Percentiles rank a stretch among this genome's conserved stretches.
Conservation (phyloP, 2,797 vertebrate genomes). For the Spatula versicolor region DNA sequence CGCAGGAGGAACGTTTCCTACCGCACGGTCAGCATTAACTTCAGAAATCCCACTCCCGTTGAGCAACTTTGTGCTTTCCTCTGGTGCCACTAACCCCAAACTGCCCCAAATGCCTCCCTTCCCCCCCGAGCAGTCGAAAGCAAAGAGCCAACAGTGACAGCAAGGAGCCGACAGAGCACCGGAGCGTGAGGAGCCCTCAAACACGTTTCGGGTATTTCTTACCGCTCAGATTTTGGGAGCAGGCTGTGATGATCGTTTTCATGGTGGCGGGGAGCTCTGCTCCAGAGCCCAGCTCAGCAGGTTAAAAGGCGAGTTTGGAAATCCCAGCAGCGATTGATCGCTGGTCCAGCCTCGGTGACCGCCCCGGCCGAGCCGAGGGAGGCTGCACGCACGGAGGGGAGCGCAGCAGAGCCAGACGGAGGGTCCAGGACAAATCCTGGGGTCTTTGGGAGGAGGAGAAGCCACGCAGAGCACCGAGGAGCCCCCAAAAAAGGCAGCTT, state of each 20-base stretch:
- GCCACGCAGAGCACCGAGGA: rapidly evolving
- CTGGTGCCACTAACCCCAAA: not conserved
- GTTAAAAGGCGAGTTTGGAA: slow-evolving; percentile 23
- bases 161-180: not conserved
- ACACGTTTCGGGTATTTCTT: not conserved
- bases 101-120: not conserved
- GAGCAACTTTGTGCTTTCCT: not conserved
- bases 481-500: rapidly evolving
- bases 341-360: not conserved
- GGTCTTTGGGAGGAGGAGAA: not conserved
- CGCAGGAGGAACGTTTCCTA: not conserved
- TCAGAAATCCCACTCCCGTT: not conserved
- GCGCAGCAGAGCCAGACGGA: not conserved
- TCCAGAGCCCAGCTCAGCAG: not conserved
- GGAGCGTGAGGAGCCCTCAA: not conserved
- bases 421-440: not conserved
- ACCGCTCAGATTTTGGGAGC: slow-evolving; percentile 64
- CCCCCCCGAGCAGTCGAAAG: not conserved
- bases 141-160: not conserved
- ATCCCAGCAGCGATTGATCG: not conserved
- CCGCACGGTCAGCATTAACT: rapidly evolving
- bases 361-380: slow-evolving; percentile 17
- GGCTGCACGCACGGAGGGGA: not conserved
- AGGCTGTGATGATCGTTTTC: slow-evolving; percentile 76
- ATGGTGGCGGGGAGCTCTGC: not conserved